Percentiles rank a stretch among this genome's conserved stretches.
These are phyloP conservation scores for Micropoecilia bifurca DNA, from an alignment of 2,797 vertebrate genomes.

Conservation along the genomic window DNA sequence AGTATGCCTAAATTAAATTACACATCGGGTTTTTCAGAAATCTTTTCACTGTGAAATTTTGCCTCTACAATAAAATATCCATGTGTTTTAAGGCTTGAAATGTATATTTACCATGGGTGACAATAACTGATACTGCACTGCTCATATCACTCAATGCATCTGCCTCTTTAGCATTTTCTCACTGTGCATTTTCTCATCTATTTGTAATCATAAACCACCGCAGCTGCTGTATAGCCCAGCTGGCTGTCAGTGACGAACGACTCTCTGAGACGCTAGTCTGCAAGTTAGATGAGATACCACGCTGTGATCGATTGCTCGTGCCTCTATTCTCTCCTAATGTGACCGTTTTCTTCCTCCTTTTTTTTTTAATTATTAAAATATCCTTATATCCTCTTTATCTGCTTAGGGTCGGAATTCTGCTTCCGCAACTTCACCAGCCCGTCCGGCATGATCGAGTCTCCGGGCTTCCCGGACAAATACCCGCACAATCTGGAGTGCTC, in stretches of 20 bases:
- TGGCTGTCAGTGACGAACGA: slow-evolving; percentile 58
- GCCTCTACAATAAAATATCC: not conserved
- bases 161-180: slow-evolving; percentile 35
- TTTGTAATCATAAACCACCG: slow-evolving; percentile 23
- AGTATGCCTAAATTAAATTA: not conserved
- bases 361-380: slow-evolving; percentile 14
- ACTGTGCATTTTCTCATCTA: slow-evolving; percentile 29
- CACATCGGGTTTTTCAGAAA: not conserved
- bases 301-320: slow-evolving; percentile 56
- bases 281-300: slow-evolving; percentile 66
- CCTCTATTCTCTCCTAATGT: slow-evolving; percentile 32
- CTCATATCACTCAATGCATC: not conserved
- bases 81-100: not conserved
- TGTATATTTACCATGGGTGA: not conserved
- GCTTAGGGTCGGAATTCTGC: slow-evolving; percentile 93
- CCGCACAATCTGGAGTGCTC: slow-evolving; percentile 96
- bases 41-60: not conserved
- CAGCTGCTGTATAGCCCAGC: slow-evolving; percentile 36
- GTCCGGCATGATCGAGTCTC: slow-evolving; percentile 93
- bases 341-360: slow-evolving; percentile 19
- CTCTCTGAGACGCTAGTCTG: slow-evolving; percentile 57
- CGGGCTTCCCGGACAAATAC: slow-evolving; percentile 96
- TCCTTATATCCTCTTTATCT: slow-evolving; percentile 30
- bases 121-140: slow-evolving; percentile 24
- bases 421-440: slow-evolving; percentile 94